Evolutionary conservation across 2,797 vertebrate genomes (phyloP).

Genomic region (Ibycter americanus): DNA sequence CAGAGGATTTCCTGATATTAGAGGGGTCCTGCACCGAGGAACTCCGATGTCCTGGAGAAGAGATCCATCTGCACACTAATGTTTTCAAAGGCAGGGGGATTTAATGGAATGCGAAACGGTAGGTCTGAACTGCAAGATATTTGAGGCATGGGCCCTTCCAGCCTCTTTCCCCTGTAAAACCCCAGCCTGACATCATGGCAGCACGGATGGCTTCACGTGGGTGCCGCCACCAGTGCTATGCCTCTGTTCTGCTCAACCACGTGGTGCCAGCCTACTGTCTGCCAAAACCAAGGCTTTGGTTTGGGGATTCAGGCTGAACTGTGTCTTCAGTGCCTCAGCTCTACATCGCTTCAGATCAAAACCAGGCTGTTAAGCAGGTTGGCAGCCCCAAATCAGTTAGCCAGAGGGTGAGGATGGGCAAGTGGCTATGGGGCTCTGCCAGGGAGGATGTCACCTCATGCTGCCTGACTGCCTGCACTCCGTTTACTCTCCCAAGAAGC

Average conservation of each 20-base stretch:
- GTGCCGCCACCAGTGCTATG: neutral
- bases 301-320: neutral
- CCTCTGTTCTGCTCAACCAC: neutral
- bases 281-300: neutral
- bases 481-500: neutral
- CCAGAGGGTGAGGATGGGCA: neutral
- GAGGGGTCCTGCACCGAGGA: neutral
- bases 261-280: neutral
- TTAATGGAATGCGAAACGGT: neutral
- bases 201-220: rapidly evolving
- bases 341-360: neutral
- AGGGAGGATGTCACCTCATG: neutral
- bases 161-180: neutral
- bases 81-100: neutral
- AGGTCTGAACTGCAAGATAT: neutral
- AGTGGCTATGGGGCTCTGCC: neutral
- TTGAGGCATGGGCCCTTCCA: neutral
- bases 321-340: neutral
- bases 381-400: neutral
- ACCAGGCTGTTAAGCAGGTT: neutral
- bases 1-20: neutral
- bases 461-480: neutral
- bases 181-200: neutral
- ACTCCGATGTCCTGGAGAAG: neutral
- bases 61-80: neutral